Evolutionary conservation across 2,797 vertebrate genomes (phyloP).

Genomic region (Denticeps clupeoides): DNA sequence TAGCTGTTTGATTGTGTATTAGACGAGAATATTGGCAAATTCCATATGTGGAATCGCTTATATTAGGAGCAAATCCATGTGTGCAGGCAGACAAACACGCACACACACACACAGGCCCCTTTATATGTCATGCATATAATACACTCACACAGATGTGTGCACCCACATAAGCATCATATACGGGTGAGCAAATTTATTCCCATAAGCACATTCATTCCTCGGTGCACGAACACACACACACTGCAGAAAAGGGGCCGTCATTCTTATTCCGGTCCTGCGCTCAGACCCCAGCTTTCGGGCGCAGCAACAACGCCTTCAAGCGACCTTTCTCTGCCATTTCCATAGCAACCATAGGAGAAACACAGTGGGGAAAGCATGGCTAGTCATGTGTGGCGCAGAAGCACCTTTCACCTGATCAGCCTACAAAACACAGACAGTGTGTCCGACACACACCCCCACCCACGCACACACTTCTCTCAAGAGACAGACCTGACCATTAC

Average conservation of each 20-base stretch:
- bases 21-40: no score
- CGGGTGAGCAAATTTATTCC: neutral
- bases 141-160: neutral
- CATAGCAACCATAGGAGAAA: constrained; percentile 23
- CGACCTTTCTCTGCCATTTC: constrained; percentile 18
- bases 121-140: constrained; percentile 10
- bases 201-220: neutral
- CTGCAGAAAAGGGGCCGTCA: neutral
- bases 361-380: neutral
- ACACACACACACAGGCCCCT: neutral
- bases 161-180: neutral
- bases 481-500: no score
- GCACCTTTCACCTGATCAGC: neutral
- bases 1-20: no score
- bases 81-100: neutral
- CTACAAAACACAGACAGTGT: no score
- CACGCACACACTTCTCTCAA: no score
- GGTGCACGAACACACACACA: neutral
- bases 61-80: no score
- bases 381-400: neutral
- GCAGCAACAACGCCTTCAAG: constrained; percentile 14
- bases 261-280: constrained; percentile 15
- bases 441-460: no score
- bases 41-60: no score
- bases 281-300: constrained; percentile 8